phyloP scores from a whole-genome alignment of 2,888 invertebrate species.

The Morpho deidamia region DNA sequence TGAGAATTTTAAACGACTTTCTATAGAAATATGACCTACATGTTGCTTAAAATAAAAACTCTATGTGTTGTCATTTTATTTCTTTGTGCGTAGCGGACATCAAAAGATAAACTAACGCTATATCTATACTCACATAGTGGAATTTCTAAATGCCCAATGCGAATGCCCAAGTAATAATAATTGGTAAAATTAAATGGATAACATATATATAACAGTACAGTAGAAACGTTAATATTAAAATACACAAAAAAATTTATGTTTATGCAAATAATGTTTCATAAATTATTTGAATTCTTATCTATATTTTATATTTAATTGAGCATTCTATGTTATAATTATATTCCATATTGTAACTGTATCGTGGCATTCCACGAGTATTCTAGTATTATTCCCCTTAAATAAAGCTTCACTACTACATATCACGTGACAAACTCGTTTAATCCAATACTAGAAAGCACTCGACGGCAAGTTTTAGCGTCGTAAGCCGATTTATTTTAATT shows the following conservation, averaged over 20 bases:
- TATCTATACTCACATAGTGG: no score
- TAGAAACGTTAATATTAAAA: no score
- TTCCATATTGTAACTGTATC: background rate
- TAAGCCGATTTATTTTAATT: constrained; percentile 15
- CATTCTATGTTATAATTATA: background rate
- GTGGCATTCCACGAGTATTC: background rate
- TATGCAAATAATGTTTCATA: no score
- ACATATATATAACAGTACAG: no score
- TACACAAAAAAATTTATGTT: no score
- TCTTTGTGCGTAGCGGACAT: background rate
- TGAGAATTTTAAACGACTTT: constrained; percentile 18
- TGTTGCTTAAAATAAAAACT: constrained; percentile 8
- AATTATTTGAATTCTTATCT: no score
- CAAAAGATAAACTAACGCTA: no score
- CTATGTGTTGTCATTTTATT: constrained; percentile 2
- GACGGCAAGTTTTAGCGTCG: constrained; percentile 1
- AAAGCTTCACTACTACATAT: background rate
- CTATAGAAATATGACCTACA: constrained; percentile 19
- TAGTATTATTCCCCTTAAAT: background rate
- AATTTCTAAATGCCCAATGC: no score
- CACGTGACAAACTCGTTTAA: constrained; percentile 2
- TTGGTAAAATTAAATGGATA: no score
- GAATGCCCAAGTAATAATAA: no score
- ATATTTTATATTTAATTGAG: background rate
- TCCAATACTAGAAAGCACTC: background rate